These are phyloP conservation scores for Amphipoea oculea DNA, from an alignment of 2,888 invertebrate genomes.

Conservation along the genomic window DNA sequence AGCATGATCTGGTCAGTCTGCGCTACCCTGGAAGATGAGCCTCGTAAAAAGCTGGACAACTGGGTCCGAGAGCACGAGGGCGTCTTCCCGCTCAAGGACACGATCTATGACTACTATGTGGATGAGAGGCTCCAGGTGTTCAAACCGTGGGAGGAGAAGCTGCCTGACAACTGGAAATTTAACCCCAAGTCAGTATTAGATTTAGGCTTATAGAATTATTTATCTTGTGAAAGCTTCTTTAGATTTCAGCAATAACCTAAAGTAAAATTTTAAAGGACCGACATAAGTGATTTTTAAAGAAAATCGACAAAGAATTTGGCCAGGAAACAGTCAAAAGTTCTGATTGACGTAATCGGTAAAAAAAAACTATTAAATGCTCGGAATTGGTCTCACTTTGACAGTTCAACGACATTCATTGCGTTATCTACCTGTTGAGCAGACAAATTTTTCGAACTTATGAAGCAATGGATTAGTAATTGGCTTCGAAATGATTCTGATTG, in stretches of 20 bases:
- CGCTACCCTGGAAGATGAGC: slow-evolving; percentile 94
- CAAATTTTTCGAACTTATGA: no score
- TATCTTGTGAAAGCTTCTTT: background rate
- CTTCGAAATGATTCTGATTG: no score
- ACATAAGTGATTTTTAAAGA: background rate
- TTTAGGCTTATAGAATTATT: background rate
- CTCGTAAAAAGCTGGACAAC: slow-evolving; percentile 94
- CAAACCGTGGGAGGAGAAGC: slow-evolving; percentile 94
- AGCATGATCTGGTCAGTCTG: slow-evolving; percentile 96
- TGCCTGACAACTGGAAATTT: slow-evolving; percentile 94
- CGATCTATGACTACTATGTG: slow-evolving; percentile 97
- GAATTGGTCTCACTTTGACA: no score
- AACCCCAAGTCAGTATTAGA: slow-evolving; percentile 89
- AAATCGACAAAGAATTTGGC: background rate
- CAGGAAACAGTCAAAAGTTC: background rate
- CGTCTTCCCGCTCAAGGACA: slow-evolving; percentile 96
- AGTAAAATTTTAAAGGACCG: no score
- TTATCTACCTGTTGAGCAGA: no score
- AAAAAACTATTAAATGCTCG: no score
- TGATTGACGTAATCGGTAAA: background rate
- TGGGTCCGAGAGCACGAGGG: slow-evolving; percentile 95
- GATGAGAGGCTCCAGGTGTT: slow-evolving; percentile 93
- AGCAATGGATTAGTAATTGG: no score
- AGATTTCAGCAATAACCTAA: background rate
- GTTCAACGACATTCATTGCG: no score